Percentiles rank a stretch among this genome's conserved stretches.
phyloP scores from a whole-genome alignment of 2,888 invertebrate genomes.

The Marasmarcha lunaedactyla region DNA sequence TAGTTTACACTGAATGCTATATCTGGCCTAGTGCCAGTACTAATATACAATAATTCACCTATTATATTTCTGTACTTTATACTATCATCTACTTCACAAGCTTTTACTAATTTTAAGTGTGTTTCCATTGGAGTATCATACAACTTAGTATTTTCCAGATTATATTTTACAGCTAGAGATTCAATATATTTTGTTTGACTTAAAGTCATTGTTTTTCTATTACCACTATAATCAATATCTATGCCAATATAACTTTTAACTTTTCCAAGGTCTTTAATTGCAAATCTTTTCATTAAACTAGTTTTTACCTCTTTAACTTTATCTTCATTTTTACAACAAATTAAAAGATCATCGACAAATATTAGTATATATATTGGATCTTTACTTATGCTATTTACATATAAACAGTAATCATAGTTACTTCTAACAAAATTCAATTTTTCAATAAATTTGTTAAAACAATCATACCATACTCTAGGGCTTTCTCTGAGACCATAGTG shows the following conservation, averaged over 20 bases:
- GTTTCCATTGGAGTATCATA: too few relatives aligned
- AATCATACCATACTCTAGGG: conserved; percentile 19
- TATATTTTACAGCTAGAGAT: too few relatives aligned
- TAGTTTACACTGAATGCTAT: too few relatives aligned
- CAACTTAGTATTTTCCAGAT: too few relatives aligned
- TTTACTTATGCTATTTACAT: conserved; percentile 15
- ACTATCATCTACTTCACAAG: too few relatives aligned
- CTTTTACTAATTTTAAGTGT: too few relatives aligned
- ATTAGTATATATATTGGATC: conserved; percentile 17
- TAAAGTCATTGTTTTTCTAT: too few relatives aligned
- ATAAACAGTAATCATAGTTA: conserved; percentile 19
- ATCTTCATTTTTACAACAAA: conserved; percentile 19
- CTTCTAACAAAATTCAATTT: conserved; percentile 16
- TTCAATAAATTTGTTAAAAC: conserved; percentile 14
- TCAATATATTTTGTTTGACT: too few relatives aligned
- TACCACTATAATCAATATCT: conserved; percentile 1
- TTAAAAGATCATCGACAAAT: conserved; percentile 21
- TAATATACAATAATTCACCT: too few relatives aligned
- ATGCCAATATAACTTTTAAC: conserved; percentile 16
- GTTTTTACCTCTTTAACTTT: conserved; percentile 17
- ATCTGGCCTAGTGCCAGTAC: too few relatives aligned
- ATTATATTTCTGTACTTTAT: too few relatives aligned
- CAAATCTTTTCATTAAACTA: conserved; percentile 16
- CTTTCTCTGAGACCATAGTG: conserved; percentile 21
- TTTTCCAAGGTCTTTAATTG: conserved; percentile 25